These are phyloP conservation scores for Neogobius melanostomus DNA, from an alignment of 2,113 vertebrate species.

Conservation along the genomic window DNA sequence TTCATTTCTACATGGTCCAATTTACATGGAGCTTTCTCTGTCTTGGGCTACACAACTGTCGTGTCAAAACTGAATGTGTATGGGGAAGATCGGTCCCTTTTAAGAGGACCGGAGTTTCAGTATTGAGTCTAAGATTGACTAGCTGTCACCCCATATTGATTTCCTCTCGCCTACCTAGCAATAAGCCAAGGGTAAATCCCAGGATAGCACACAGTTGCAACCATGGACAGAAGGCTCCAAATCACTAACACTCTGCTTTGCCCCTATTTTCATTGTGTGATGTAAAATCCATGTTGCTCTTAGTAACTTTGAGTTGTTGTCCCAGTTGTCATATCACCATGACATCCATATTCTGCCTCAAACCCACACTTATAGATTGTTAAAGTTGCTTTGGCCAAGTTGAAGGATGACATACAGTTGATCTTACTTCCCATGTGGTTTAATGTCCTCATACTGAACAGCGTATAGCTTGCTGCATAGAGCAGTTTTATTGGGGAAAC, in stretches of 20 bases:
- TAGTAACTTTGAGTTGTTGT: constrained; percentile 28
- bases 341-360: not conserved
- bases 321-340: constrained; percentile 1
- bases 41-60: constrained; percentile 36
- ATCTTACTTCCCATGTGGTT: not conserved
- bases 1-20: constrained; percentile 60
- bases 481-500: constrained; percentile 17
- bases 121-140: constrained; percentile 68
- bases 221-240: constrained; percentile 34
- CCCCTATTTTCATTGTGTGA: constrained; percentile 38
- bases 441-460: not conserved
- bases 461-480: not conserved
- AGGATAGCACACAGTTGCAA: constrained; percentile 34
- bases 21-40: constrained; percentile 59
- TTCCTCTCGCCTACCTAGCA: constrained; percentile 66
- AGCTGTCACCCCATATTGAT: constrained; percentile 68
- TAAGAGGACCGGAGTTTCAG: constrained; percentile 57
- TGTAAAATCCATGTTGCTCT: constrained; percentile 46
- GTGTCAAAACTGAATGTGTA: constrained; percentile 57
- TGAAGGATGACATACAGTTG: not conserved
- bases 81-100: constrained; percentile 54
- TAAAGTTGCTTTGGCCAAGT: not conserved
- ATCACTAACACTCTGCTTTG: constrained; percentile 43
- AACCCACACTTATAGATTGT: not conserved
- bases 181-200: constrained; percentile 59